A percentile compares a stretch with the other conserved stretches of the same genome.
Conservation (phyloP, 2,888 invertebrate species). For the Aricia artaxerxes region DNA sequence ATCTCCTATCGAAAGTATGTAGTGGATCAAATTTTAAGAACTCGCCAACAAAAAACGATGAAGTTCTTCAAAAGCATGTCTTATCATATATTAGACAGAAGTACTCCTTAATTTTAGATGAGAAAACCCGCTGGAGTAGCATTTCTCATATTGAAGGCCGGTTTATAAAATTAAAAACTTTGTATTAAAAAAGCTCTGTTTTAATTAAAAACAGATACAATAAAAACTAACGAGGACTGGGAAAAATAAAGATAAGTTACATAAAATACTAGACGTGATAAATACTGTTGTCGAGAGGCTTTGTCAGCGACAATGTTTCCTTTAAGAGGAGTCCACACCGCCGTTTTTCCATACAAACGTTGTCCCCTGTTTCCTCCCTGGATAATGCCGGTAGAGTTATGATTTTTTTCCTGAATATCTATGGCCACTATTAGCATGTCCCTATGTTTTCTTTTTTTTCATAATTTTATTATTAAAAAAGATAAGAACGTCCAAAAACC, state of each 20-base stretch:
- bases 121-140: neutral
- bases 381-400: too few species aligned
- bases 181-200: neutral
- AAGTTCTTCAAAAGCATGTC: neutral
- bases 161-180: neutral
- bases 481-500: too few species aligned
- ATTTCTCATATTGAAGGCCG: neutral
- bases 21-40: neutral
- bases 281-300: neutral
- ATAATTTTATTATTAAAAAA: too few species aligned
- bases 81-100: neutral
- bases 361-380: too few species aligned
- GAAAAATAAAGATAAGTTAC: neutral
- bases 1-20: neutral
- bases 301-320: neutral
- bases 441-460: too few species aligned
- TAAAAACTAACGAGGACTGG: neutral
- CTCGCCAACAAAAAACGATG: neutral
- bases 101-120: neutral
- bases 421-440: too few species aligned
- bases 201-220: neutral
- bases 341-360: too few species aligned
- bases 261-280: neutral
- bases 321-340: too few species aligned
- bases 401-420: too few species aligned